Percentiles rank a stretch among this genome's conserved stretches.
Conservation (phyloP, 2,113 vertebrate genomes). For the Isurus oxyrinchus region DNA sequence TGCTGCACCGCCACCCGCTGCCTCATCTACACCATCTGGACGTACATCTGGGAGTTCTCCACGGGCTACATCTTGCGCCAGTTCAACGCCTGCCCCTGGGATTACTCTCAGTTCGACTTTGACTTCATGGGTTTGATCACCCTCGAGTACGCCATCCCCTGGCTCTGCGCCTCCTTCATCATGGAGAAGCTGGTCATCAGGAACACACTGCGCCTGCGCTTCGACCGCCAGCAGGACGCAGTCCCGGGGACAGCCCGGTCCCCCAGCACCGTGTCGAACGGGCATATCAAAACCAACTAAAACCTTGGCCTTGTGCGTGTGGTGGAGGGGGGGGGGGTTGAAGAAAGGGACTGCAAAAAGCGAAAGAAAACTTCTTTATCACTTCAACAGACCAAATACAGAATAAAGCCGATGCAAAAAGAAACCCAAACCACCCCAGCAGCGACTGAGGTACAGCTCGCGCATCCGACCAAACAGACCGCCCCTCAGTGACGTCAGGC, state of each 20-base stretch:
- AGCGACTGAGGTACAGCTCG: too few relatives aligned
- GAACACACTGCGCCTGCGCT: constrained; percentile 84
- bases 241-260: constrained; percentile 50
- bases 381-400: not conserved
- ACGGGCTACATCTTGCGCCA: constrained; percentile 86
- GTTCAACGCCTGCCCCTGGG: constrained; percentile 95
- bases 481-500: not conserved
- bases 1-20: constrained; percentile 82
- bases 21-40: constrained; percentile 92
- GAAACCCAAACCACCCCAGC: too few relatives aligned
- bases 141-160: constrained; percentile 89
- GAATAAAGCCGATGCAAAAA: too few relatives aligned
- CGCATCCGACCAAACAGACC: too few relatives aligned
- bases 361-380: not conserved
- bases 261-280: constrained; percentile 61
- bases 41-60: constrained; percentile 92
- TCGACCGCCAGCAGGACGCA: constrained; percentile 67
- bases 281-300: constrained; percentile 85
- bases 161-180: constrained; percentile 91
- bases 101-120: constrained; percentile 94
- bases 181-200: constrained; percentile 89
- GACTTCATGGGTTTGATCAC: constrained; percentile 98
- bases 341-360: not conserved
- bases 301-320: not conserved
- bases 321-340: too few relatives aligned